Evolutionary conservation across 2,113 vertebrate species (phyloP).

Genomic region (Athene noctua): DNA sequence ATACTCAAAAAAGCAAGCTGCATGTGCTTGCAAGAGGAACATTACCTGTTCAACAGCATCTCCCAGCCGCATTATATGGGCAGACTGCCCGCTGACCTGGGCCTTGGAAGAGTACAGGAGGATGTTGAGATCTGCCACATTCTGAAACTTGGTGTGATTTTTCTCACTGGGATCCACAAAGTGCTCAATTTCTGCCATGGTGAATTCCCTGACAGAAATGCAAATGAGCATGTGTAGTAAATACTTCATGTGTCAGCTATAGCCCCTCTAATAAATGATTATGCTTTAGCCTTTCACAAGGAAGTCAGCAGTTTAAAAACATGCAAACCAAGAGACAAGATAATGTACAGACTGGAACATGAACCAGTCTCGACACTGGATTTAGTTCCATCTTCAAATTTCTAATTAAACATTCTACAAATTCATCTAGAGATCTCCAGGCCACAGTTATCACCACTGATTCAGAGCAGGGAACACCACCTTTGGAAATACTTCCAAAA

Average conservation of each 20-base stretch:
- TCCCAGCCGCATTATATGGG: slow-evolving; percentile 87
- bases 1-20: accelerated
- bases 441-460: not conserved
- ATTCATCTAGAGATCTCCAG: not conserved
- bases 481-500: not conserved
- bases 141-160: slow-evolving; percentile 90
- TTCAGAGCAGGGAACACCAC: not conserved
- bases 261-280: not conserved
- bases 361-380: not conserved
- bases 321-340: not conserved
- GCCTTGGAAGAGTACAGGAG: slow-evolving; percentile 92
- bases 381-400: not conserved
- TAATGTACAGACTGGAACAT: not conserved
- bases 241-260: not conserved
- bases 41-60: slow-evolving; percentile 94
- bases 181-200: slow-evolving; percentile 99
- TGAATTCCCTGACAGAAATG: slow-evolving; percentile 86
- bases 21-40: not conserved
- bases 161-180: slow-evolving; percentile 97
- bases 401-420: not conserved
- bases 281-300: not conserved
- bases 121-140: slow-evolving; percentile 85
- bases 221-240: accelerated
- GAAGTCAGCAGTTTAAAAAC: not conserved
- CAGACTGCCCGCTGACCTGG: slow-evolving; percentile 95